Conservation (phyloP, 2,888 invertebrate species). For the Dysmachus trigonus region DNA sequence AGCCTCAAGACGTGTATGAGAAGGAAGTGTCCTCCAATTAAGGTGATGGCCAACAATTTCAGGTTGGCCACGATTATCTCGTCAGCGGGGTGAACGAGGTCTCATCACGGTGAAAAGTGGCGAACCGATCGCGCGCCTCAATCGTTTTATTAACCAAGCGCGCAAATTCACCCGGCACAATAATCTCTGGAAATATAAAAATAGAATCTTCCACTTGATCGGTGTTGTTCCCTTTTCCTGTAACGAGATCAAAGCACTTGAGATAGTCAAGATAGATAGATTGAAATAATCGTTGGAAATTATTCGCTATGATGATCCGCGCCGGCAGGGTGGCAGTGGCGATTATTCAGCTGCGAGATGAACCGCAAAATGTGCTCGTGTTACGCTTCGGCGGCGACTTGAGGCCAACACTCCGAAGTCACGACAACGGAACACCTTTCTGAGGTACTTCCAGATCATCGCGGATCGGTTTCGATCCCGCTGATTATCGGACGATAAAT, state of each 20-base stretch:
- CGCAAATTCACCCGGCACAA: not conserved
- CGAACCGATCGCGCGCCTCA: not conserved
- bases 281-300: conserved; percentile 10
- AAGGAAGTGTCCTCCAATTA: not conserved
- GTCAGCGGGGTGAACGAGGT: not conserved
- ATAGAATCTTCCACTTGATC: not conserved
- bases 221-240: not conserved
- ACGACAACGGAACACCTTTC: conserved; percentile 8
- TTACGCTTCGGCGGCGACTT: conserved; percentile 11
- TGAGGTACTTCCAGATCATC: not conserved
- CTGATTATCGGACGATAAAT: not conserved
- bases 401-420: conserved; percentile 24
- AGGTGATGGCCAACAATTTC: not conserved
- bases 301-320: not conserved
- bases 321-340: not conserved
- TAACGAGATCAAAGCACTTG: conserved; percentile 35
- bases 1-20: not conserved
- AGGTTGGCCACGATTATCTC: not conserved
- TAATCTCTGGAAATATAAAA: not conserved
- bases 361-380: conserved; percentile 25
- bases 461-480: not conserved
- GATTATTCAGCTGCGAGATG: conserved; percentile 22
- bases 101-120: not conserved
- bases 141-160: not conserved
- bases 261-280: not conserved